These are phyloP conservation scores for Microtus ochrogaster DNA, from an alignment of 2,113 vertebrate genomes.

Conservation along the genomic window DNA sequence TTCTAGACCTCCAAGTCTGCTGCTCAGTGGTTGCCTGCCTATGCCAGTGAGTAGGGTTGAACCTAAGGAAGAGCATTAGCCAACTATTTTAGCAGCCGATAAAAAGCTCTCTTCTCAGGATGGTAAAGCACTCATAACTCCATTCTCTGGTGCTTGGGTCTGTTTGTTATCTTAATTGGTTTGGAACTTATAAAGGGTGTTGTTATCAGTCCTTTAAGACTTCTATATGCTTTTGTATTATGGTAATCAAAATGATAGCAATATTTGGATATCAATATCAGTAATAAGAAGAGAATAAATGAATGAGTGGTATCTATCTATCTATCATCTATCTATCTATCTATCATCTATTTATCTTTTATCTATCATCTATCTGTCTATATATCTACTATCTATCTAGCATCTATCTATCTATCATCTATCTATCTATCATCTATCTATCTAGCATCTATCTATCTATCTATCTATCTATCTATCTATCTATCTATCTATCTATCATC, in stretches of 20 bases:
- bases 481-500: not conserved
- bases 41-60: not conserved
- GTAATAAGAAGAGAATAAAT: not conserved
- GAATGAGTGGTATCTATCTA: not conserved
- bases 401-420: too few relatives aligned
- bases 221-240: not conserved
- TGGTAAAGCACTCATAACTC: not conserved
- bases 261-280: slow-evolving; percentile 8
- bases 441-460: not conserved
- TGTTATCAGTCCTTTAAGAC: slow-evolving; percentile 28
- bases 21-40: not conserved
- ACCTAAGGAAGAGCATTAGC: not conserved
- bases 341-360: not conserved
- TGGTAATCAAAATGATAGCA: not conserved
- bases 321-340: not conserved
- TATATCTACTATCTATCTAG: too few relatives aligned
- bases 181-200: not conserved
- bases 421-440: not conserved
- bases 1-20: not conserved
- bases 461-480: too few relatives aligned
- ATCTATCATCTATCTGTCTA: too few relatives aligned
- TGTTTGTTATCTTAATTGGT: slow-evolving; percentile 9
- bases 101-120: not conserved
- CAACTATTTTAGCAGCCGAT: not conserved
- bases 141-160: not conserved